Percentiles rank a stretch among this genome's conserved stretches.
Conservation (phyloP, 2,113 vertebrate genomes). For the Nettapus auritus region DNA sequence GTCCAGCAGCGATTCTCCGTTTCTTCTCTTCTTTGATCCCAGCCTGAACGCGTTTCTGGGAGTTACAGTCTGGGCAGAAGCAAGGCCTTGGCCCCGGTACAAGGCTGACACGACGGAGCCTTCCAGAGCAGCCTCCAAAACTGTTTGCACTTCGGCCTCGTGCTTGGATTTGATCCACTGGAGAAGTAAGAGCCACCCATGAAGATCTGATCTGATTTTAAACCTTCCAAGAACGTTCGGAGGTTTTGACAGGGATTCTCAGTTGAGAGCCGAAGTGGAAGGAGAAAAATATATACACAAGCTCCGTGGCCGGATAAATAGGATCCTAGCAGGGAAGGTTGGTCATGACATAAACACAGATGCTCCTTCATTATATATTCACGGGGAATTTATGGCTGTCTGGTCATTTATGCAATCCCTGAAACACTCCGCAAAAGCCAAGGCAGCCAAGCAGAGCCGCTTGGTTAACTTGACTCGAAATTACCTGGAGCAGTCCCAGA, state of each 20-base stretch:
- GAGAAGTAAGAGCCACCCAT: constrained; percentile 22
- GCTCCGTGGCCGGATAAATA: background rate
- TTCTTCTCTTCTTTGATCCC: background rate
- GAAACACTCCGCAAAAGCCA: background rate
- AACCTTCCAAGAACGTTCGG: background rate
- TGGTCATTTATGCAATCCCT: background rate
- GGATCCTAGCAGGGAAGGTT: background rate
- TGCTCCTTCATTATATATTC: background rate
- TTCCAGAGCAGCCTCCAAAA: background rate
- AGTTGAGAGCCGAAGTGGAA: background rate
- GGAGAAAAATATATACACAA: background rate
- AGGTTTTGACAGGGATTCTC: background rate
- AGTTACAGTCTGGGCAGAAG: background rate
- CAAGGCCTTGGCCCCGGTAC: background rate
- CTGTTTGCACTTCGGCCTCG: background rate
- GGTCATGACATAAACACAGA: background rate
- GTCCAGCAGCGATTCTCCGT: background rate
- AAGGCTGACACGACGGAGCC: background rate
- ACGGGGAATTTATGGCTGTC: background rate
- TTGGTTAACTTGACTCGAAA: background rate
- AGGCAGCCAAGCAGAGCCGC: background rate
- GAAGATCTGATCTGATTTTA: constrained; percentile 12
- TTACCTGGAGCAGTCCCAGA: background rate
- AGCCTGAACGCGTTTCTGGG: background rate
- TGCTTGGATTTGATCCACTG: background rate